Conservation (phyloP, 2,113 vertebrate species). For the Aythya baeri region DNA sequence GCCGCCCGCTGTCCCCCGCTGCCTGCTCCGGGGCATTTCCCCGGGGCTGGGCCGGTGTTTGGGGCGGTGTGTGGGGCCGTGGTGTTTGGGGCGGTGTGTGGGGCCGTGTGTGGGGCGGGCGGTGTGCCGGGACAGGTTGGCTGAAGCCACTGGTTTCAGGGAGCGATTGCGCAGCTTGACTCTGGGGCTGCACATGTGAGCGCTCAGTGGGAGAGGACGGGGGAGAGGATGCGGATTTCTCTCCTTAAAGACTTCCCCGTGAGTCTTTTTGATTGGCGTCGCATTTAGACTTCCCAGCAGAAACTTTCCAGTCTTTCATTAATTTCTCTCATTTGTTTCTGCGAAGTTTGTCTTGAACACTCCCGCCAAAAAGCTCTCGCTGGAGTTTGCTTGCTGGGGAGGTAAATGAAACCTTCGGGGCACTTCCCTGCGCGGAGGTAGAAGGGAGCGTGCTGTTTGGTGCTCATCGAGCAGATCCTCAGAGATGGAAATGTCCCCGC, state of each 20-base stretch:
- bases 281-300: background rate
- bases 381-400: background rate
- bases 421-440: background rate
- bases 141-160: background rate
- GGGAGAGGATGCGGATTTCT: background rate
- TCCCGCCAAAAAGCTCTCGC: background rate
- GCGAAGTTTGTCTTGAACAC: background rate
- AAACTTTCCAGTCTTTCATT: background rate
- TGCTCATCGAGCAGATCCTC: background rate
- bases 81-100: background rate
- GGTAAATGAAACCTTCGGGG: background rate
- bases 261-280: background rate
- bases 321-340: background rate
- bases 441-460: background rate
- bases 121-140: background rate
- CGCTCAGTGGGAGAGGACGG: background rate
- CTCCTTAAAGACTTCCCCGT: background rate
- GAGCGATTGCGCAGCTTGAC: background rate
- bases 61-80: background rate
- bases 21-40: background rate
- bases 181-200: background rate
- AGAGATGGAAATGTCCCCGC: background rate
- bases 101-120: background rate
- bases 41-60: background rate
- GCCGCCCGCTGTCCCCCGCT: background rate